Conservation (phyloP, 2,797 vertebrate species). For the Margarornis squamiger region DNA sequence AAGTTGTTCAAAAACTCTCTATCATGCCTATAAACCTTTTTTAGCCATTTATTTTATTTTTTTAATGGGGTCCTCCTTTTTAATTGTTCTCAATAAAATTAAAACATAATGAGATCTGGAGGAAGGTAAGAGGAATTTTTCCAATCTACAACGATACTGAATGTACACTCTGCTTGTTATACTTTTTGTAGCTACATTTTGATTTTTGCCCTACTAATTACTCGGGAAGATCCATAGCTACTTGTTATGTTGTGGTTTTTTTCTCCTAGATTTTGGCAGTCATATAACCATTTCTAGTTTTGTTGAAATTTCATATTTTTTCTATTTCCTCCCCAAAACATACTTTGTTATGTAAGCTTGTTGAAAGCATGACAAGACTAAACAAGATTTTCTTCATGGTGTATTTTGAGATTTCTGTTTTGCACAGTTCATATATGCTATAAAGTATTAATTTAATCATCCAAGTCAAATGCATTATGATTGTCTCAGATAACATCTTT, state of each 20-base stretch:
- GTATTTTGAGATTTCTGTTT: not conserved
- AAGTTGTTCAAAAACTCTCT: not conserved
- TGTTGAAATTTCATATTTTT: not conserved
- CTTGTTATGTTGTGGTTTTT: not conserved
- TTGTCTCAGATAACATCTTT: not conserved
- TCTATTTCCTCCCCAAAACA: not conserved
- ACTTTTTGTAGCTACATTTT: not conserved
- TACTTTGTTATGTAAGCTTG: not conserved
- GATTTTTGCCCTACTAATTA: not conserved
- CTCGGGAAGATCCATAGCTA: not conserved
- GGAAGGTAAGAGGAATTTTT: not conserved
- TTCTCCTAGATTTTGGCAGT: not conserved
- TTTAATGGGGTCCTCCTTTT: not conserved
- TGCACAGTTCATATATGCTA: not conserved
- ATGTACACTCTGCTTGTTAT: not conserved
- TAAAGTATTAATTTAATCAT: not conserved
- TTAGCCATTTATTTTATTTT: not conserved
- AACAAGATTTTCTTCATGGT: conserved; percentile 7
- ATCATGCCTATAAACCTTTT: not conserved
- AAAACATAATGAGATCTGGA: not conserved
- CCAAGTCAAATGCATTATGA: not conserved
- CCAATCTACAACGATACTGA: not conserved
- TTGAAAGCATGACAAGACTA: not conserved
- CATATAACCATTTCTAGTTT: not conserved
- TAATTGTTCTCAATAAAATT: not conserved